Evolutionary conservation across 2,888 invertebrate species (phyloP), one percentile per base, ranked within the genome.

Genomic region (Xanthostigma xanthostigma): DNA sequence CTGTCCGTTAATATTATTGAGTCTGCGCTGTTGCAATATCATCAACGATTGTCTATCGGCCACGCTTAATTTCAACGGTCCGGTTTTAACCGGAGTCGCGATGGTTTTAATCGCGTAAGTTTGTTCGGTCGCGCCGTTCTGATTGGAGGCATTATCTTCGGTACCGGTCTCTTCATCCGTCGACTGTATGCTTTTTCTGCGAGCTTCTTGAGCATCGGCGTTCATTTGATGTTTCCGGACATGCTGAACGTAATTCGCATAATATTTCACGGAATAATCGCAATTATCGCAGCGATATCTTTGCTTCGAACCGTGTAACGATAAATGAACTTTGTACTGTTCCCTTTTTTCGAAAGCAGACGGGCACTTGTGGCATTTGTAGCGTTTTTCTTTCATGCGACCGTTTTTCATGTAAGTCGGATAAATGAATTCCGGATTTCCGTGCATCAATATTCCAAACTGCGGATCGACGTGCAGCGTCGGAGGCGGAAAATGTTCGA

Each of bases 221-320:
- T 79, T 80, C 64, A 78, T 75, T 61, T 81, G 77, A 63, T 90
- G 90, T 60, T 89, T 84, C 51, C 81, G 79, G 67, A 81, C 71
- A 61, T 91, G 91, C 62, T 89, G 89, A 37, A 81, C 78, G 57
- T 84, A 84, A 62, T 88, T 86, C 2, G 88, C 87, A 58, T 84
- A 86, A 63, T 87, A 87, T 58, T 87, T 86, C 0, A 90, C 90
- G 2, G 89, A 86, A 65, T 90, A 90, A 67, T 91, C 90, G 65
- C 91, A 91, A 41, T 79, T 72, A 57, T 84, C 81, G 68, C 91
- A 91, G 56, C 79, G 81, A 63, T 86, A 90, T 51, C 83, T 75
- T 64, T 89, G 87, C 58, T 83, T 81, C 0, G 88, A 83, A 4
- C 90, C 90, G 61, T 91, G 91, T 41, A 90, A 68, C 13, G 82